Conservation (phyloP, 2,797 vertebrate genomes). For the Anguilla marmorata region DNA sequence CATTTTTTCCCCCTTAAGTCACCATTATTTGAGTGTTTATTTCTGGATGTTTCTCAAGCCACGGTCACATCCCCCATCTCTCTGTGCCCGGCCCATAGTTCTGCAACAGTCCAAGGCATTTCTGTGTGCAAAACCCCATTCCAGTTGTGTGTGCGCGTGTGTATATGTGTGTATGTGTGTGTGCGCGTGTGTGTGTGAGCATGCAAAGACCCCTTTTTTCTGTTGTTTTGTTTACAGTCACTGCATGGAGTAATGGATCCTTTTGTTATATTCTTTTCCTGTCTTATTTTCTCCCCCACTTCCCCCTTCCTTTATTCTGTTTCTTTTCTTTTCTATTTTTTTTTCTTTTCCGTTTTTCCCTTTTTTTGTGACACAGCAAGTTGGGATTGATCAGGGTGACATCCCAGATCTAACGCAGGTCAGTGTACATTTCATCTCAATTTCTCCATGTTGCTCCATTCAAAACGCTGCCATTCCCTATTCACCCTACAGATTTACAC, state of each 20-base stretch:
- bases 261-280: slow-evolving; percentile 81
- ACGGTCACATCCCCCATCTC: slow-evolving; percentile 66
- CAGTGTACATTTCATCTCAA: slow-evolving; percentile 83
- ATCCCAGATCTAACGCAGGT: slow-evolving; percentile 98
- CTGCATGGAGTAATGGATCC: slow-evolving; percentile 81
- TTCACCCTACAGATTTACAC: slow-evolving; percentile 74
- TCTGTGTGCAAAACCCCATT: slow-evolving; percentile 59
- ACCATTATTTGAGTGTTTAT: slow-evolving; percentile 79
- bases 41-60: slow-evolving; percentile 76
- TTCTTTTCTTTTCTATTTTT: slow-evolving; percentile 40
- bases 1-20: slow-evolving; percentile 72
- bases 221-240: slow-evolving; percentile 73
- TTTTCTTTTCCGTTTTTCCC: slow-evolving; percentile 34
- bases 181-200: slow-evolving; percentile 27
- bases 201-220: slow-evolving; percentile 59
- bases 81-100: slow-evolving; percentile 38
- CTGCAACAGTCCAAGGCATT: slow-evolving; percentile 48
- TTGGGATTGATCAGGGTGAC: slow-evolving; percentile 95
- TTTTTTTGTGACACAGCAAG: slow-evolving; percentile 91
- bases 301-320: slow-evolving; percentile 46
- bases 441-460: slow-evolving; percentile 72
- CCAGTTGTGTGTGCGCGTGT: slow-evolving; percentile 57
- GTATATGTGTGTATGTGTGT: slow-evolving; percentile 53
- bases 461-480: slow-evolving; percentile 70
- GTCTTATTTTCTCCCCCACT: slow-evolving; percentile 65